Base-by-base conservation (phyloP, 2,797 vertebrate species). In the Salarias fasciatus region DNA sequence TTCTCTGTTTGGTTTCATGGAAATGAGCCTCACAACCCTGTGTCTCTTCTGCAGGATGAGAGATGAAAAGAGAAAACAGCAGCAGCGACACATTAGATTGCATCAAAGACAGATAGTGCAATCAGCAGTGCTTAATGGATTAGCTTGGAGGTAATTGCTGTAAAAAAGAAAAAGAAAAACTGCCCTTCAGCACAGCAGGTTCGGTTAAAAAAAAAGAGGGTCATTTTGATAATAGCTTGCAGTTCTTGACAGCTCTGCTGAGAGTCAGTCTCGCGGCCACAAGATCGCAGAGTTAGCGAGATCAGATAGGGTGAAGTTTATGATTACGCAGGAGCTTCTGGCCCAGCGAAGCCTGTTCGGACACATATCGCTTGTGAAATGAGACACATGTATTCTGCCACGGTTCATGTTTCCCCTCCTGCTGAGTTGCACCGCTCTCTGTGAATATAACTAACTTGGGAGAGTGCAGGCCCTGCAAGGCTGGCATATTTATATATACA, bases 401-500 rank as follows among this genome's bases (percentile, higher is more conserved):
- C 49, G 69, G 75, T 75, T 88, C 84, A 42, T 56, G 74, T 89
- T 87, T 69, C 82, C 77, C 33, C 86, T 79, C 83, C 83, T 67
- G 75, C 83, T 69, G 69, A 80, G 84, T 75, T 59, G 57, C 40
- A 58, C 67, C 43, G 31, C 58, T 68, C 28, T 18, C 9, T 41
- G 35, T 33, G 6, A 14, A 12, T 12, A n/a, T 36, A 35, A 10
- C 53, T 49, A 2, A 13, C 18, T 24, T 24, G 18, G 18, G 18
- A 24, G 18, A 24, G 18, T 24, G 18, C 18, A 24, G 18, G 24
- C 18, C 18, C 24, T 24, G 18, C 18, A 24, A 24, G 18, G 18
- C 18, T 24, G 18, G 18, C 18, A 24, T 24, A 2, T 24, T 24
- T 24, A 24, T 24, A 24, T 24, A 24, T 24, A 24, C 18, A 24